These are phyloP conservation scores for Mobula birostris DNA, from an alignment of 2,113 vertebrate species.

Conservation along the genomic window DNA sequence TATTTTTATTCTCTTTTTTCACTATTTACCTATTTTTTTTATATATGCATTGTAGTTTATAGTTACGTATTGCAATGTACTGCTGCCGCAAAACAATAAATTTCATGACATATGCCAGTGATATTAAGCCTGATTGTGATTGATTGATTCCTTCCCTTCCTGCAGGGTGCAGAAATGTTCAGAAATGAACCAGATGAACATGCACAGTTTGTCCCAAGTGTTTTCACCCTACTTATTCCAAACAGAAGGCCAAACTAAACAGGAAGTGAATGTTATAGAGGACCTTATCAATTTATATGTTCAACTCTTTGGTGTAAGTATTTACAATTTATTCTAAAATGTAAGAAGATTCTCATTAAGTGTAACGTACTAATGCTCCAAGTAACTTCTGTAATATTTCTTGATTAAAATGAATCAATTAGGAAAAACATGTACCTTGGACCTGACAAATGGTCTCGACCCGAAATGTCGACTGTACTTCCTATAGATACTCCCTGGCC, in stretches of 20 bases:
- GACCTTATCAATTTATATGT: constrained; percentile 87
- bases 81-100: too few species aligned
- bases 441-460: too few species aligned
- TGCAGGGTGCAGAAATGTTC: constrained; percentile 86
- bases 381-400: not conserved
- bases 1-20: too few species aligned
- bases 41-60: too few species aligned
- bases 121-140: too few species aligned
- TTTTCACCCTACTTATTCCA: constrained; percentile 91
- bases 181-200: constrained; percentile 80
- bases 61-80: too few species aligned
- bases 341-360: not conserved
- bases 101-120: too few species aligned
- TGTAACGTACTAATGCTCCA: not conserved
- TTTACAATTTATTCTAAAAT: not conserved
- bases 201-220: constrained; percentile 69
- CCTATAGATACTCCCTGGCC: too few species aligned
- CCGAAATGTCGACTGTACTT: too few species aligned
- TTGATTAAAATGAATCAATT: not conserved
- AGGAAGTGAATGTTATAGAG: constrained; percentile 76
- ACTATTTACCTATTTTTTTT: too few species aligned
- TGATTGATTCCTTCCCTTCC: constrained; percentile 41
- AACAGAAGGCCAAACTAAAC: constrained; percentile 75
- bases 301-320: constrained; percentile 82
- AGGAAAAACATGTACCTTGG: too few species aligned